Conservation (phyloP, 2,113 vertebrate genomes). For the Planiliza haematocheilus region DNA sequence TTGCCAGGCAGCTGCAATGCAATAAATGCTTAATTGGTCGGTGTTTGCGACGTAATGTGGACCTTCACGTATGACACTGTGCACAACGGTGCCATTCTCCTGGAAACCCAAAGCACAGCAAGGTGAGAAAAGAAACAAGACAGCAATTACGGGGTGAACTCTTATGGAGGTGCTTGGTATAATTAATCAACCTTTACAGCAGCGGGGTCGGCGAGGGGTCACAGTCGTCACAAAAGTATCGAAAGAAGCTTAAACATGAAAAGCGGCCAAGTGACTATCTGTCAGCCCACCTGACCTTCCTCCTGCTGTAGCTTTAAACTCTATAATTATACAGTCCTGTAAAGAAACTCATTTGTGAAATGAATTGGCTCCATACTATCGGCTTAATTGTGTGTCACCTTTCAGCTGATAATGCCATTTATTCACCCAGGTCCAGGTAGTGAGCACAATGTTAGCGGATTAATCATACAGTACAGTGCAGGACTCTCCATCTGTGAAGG, state of each 20-base stretch:
- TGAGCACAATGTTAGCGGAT: not conserved
- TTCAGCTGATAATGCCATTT: conserved; percentile 35
- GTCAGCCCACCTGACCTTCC: conserved; percentile 36
- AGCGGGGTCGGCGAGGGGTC: conserved; percentile 38
- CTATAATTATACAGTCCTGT: conserved; percentile 32
- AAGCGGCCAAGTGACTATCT: conserved; percentile 20
- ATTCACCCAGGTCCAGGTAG: conserved; percentile 8
- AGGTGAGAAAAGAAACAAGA: conserved; percentile 42
- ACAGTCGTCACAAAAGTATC: conserved; percentile 6
- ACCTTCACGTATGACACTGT: conserved; percentile 31
- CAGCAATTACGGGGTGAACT: conserved; percentile 44
- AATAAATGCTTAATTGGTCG: conserved; percentile 63
- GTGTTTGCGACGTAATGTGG: conserved; percentile 24
- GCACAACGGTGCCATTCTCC: conserved; percentile 35
- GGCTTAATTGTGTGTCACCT: conserved; percentile 4
- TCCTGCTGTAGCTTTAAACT: conserved; percentile 25
- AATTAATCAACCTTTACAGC: conserved; percentile 60
- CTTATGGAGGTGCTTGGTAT: conserved; percentile 5
- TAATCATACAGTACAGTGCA: not conserved
- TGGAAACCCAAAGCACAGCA: conserved; percentile 16
- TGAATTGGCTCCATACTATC: conserved; percentile 40
- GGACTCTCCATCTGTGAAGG: not conserved
- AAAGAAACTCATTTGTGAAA: conserved; percentile 52
- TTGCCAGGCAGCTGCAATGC: conserved; percentile 51
- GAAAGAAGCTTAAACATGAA: conserved; percentile 51